Evolutionary conservation across 2,797 vertebrate species (phyloP), one percentile per base, ranked within the genome.

Genomic region (Sandelia bainsii): DNA sequence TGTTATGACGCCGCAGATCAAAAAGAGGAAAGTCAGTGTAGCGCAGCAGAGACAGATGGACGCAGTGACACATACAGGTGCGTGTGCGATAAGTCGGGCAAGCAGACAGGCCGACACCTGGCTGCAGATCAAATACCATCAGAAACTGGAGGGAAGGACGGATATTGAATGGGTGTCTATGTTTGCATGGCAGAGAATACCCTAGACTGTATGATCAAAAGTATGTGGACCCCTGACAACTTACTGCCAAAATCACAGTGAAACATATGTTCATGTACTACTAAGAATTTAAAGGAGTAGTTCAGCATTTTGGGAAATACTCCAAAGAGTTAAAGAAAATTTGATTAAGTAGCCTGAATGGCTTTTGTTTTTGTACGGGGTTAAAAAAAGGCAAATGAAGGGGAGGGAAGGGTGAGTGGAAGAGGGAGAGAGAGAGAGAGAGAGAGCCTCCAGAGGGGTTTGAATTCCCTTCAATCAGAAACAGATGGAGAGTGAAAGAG

Each of bases 31-130:
- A 87, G 82, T 83, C 80, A 44, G 74, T 16, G 76, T 67, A 62
- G 68, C 63, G 45, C 69, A 50, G 42, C 79, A 25, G 77, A 77
- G 81, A 86, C 91, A 91, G 89, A 91, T 89, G 92, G 90, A 85
- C 62, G 8, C 62, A 2, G 49, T 45, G 70, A 80, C 77, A 72
- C 81, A 67, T 44, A 40, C 32, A 34, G 32, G 32, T 34, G 10
- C 40, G 22, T 10, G 42, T n/a, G 4, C 9, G 37, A 52, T 61
- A 50, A 69, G 54, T 48, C 23, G 3, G 45, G 13, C 52, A 6
- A 23, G 51, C 60, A 44, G 60, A 50, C 56, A 25, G 37, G 66
- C 63, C 17, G 27, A 72, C 79, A 75, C 81, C 80, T 86, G 83
- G 80, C 77, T 65, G 37, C 57, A 17, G 50, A 77, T 85, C 78